A percentile compares a stretch with the other conserved stretches of the same genome.
Conservation (phyloP, 2,113 vertebrate genomes). For the Rissa tridactyla region DNA sequence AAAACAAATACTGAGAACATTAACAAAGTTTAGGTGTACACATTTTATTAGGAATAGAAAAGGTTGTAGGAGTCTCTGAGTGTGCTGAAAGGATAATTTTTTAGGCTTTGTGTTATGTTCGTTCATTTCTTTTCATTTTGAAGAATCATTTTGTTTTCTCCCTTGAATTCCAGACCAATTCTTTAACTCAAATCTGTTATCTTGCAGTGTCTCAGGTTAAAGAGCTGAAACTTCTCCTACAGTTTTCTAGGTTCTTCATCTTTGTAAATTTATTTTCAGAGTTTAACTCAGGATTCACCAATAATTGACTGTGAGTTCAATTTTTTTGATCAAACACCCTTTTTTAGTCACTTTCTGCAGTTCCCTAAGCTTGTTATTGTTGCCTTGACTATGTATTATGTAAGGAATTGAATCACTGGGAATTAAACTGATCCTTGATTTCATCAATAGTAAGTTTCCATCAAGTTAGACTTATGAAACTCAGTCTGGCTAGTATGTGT, state of each 20-base stretch:
- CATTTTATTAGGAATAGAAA: not conserved
- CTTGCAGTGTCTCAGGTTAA: not conserved
- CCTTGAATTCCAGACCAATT: not conserved
- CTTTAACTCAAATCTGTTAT: not conserved
- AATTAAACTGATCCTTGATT: not conserved
- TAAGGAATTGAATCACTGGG: not conserved
- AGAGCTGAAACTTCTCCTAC: not conserved
- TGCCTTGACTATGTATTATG: not conserved
- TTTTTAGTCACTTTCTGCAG: not conserved
- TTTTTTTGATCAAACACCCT: accelerated
- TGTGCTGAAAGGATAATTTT: not conserved
- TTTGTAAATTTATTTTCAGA: not conserved
- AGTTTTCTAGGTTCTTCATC: not conserved
- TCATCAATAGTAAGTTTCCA: not conserved
- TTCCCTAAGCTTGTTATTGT: not conserved
- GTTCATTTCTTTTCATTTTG: not conserved
- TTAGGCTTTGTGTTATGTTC: not conserved
- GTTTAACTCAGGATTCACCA: not conserved
- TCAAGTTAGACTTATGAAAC: not conserved
- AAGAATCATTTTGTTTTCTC: not conserved
- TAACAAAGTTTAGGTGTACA: not conserved
- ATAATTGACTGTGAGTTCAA: not conserved
- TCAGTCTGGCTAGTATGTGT: not conserved
- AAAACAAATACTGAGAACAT: not conserved
- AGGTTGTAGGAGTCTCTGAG: not conserved